Evolutionary conservation across 2,888 invertebrate genomes (phyloP).

Genomic region (Operophtera brumata): DNA sequence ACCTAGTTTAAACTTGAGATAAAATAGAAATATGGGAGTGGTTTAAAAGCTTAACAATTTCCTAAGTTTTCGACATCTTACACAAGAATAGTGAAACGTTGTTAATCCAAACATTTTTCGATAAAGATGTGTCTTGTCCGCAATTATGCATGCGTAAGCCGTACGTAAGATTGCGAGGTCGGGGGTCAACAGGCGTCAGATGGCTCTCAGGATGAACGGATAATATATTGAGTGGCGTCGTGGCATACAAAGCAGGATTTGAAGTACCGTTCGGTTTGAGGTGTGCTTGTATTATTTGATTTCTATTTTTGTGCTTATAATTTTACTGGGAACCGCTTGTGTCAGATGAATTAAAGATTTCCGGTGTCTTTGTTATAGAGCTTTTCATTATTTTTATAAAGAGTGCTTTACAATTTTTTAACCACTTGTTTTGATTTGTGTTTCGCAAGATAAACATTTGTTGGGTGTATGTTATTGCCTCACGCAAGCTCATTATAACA

Average conservation of each 20-base stretch:
- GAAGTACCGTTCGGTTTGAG: constrained; percentile 25
- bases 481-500: no score
- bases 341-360: background rate
- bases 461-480: no score
- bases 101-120: constrained; percentile 26
- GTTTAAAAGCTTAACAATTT: no score
- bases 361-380: background rate
- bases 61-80: no score
- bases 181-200: constrained; percentile 64
- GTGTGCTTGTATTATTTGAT: constrained; percentile 14
- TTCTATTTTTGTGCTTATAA: constrained; percentile 3
- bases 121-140: constrained; percentile 46
- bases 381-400: background rate
- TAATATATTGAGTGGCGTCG: constrained; percentile 56
- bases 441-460: no score
- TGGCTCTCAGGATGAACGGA: constrained; percentile 55
- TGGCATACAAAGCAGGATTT: constrained; percentile 51
- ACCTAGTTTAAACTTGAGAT: no score
- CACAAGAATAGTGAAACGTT: no score
- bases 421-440: background rate
- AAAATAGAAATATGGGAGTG: no score
- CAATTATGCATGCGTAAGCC: constrained; percentile 65
- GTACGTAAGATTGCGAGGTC: constrained; percentile 61
- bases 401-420: background rate
- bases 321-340: background rate